phyloP scores from a whole-genome alignment of 2,797 vertebrate genomes.

The Liparis tanakae region DNA sequence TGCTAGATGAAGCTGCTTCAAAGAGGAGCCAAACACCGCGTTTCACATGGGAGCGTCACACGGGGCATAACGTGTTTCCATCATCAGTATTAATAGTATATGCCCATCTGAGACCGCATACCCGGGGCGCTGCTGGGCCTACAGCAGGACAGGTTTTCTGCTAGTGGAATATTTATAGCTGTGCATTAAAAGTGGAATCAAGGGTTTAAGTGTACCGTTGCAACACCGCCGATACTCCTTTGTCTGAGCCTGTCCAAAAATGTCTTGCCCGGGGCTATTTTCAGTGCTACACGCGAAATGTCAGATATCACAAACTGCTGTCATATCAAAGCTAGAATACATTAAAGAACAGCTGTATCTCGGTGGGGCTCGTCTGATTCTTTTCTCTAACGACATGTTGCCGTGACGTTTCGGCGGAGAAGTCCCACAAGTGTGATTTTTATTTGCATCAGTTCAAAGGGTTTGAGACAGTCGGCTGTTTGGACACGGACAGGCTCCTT shows the following conservation, averaged over 20 bases:
- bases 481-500: no score
- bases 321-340: slow-evolving; percentile 62
- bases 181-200: slow-evolving; percentile 85
- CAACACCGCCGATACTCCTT: slow-evolving; percentile 77
- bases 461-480: not conserved
- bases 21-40: slow-evolving; percentile 59
- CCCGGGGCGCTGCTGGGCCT: slow-evolving; percentile 69
- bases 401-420: slow-evolving; percentile 25
- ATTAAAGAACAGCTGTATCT: slow-evolving; percentile 61
- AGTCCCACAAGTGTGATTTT: slow-evolving; percentile 16
- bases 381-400: slow-evolving; percentile 7
- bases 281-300: slow-evolving; percentile 66
- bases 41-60: slow-evolving; percentile 70
- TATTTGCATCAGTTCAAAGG: not conserved
- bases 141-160: slow-evolving; percentile 81
- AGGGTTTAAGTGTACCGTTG: slow-evolving; percentile 83
- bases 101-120: slow-evolving; percentile 65
- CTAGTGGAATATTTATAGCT: slow-evolving; percentile 86
- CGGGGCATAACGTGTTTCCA: slow-evolving; percentile 60
- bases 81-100: slow-evolving; percentile 79
- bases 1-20: slow-evolving; percentile 55
- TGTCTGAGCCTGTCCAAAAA: slow-evolving; percentile 87
- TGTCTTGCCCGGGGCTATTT: slow-evolving; percentile 79
- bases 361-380: slow-evolving; percentile 33
- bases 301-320: slow-evolving; percentile 68